Conservation (phyloP, 2,888 invertebrate species). For the Parnassius apollo region DNA sequence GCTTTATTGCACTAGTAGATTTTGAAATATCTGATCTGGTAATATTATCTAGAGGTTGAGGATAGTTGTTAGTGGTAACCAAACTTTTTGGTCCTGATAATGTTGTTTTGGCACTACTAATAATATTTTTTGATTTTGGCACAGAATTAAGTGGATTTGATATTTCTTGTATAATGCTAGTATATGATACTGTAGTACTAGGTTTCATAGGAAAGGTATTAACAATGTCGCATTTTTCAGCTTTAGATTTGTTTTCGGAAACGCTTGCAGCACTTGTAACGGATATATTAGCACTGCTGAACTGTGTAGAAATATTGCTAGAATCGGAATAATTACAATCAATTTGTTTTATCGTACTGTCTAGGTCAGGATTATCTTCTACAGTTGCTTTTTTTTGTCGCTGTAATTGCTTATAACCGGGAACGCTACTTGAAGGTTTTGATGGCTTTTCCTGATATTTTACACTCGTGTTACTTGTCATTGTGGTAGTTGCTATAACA, state of each 20-base stretch:
- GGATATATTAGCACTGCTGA: constrained; percentile 2
- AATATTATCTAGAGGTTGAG: constrained; percentile 23
- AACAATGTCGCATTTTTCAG: neutral
- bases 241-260: constrained; percentile 3
- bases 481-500: neutral
- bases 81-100: neutral
- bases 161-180: neutral
- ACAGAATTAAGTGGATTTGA: constrained; percentile 1
- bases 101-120: constrained; percentile 24
- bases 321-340: neutral
- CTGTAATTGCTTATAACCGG: constrained; percentile 44
- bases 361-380: constrained; percentile 36
- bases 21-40: constrained; percentile 17
- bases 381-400: constrained; percentile 46
- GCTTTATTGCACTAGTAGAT: constrained; percentile 1
- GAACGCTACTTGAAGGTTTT: constrained; percentile 11
- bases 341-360: constrained; percentile 32
- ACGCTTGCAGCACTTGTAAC: neutral
- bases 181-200: neutral
- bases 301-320: neutral
- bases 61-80: constrained; percentile 10
- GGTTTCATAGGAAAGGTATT: constrained; percentile 11
- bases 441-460: constrained; percentile 12
- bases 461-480: neutral
- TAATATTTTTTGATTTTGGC: constrained; percentile 12